Conservation (phyloP, 2,797 vertebrate species). For the Amazona ochrocephala region DNA sequence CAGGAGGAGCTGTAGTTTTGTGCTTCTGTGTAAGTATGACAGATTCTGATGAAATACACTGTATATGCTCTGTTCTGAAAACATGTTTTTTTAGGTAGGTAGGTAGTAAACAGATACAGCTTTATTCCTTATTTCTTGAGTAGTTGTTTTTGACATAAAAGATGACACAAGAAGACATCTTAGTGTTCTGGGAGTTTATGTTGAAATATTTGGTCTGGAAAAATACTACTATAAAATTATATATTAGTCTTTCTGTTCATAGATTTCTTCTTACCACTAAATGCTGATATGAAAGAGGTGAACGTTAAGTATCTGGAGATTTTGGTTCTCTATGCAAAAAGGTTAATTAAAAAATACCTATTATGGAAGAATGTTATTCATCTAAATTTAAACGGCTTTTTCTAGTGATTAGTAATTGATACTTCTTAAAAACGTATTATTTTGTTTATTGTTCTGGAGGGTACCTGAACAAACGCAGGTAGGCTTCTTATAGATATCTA, state of each 20-base stretch:
- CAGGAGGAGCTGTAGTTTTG: neutral
- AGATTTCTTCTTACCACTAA: neutral
- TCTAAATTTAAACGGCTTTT: neutral
- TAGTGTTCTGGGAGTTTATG: neutral
- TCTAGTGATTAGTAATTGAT: neutral
- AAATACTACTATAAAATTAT: neutral
- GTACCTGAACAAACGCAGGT: neutral
- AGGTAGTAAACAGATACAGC: neutral
- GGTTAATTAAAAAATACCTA: constrained; percentile 4
- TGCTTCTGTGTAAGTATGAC: neutral
- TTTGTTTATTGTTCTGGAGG: neutral
- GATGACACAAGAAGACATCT: neutral
- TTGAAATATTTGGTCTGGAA: neutral
- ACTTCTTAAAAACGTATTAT: neutral
- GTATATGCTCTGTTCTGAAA: neutral
- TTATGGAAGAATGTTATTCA: neutral
- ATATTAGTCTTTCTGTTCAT: neutral
- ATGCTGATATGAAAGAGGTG: neutral
- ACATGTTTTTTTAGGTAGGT: neutral
- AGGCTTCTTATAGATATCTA: neutral
- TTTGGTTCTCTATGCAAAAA: neutral
- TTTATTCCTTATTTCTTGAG: neutral
- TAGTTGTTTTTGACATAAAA: neutral
- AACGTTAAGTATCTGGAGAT: neutral
- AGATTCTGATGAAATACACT: neutral